Evolutionary conservation across 2,888 invertebrate genomes (phyloP).

Genomic region (Drosophila mimetica): DNA sequence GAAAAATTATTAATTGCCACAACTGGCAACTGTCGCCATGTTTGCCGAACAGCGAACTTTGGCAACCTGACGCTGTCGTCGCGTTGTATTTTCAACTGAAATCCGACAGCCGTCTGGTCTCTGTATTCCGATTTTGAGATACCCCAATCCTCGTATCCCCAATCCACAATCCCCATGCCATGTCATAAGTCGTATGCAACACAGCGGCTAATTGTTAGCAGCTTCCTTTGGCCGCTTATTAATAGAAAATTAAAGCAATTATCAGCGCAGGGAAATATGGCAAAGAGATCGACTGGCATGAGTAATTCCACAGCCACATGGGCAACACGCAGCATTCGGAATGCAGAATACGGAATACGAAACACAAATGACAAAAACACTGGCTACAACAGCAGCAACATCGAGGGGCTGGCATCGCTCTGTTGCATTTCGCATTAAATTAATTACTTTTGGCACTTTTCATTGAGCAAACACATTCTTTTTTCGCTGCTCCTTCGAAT

Average conservation of each 20-base stretch:
- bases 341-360: constrained; percentile 26
- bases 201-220: constrained; percentile 81
- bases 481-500: constrained; percentile 12
- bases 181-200: constrained; percentile 80
- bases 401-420: constrained; percentile 56
- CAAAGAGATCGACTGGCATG: constrained; percentile 75
- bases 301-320: constrained; percentile 76
- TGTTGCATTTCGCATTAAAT: constrained; percentile 81
- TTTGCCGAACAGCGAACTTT: constrained; percentile 56
- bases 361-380: constrained; percentile 69
- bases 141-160: constrained; percentile 2
- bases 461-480: constrained; percentile 79
- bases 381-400: constrained; percentile 23
- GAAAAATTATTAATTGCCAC: constrained; percentile 84
- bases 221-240: constrained; percentile 71
- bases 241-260: constrained; percentile 82
- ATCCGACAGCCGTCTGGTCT: constrained; percentile 53
- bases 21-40: constrained; percentile 81
- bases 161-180: constrained; percentile 42
- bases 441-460: constrained; percentile 81
- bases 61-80: constrained; percentile 67
- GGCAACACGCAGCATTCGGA: constrained; percentile 43
- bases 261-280: constrained; percentile 72
- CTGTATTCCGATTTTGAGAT: constrained; percentile 9
- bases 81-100: constrained; percentile 67